Evolutionary conservation across 2,113 vertebrate genomes (phyloP), one percentile per base, ranked within the genome.

Genomic region (Ophthalmotilapia sp.): DNA sequence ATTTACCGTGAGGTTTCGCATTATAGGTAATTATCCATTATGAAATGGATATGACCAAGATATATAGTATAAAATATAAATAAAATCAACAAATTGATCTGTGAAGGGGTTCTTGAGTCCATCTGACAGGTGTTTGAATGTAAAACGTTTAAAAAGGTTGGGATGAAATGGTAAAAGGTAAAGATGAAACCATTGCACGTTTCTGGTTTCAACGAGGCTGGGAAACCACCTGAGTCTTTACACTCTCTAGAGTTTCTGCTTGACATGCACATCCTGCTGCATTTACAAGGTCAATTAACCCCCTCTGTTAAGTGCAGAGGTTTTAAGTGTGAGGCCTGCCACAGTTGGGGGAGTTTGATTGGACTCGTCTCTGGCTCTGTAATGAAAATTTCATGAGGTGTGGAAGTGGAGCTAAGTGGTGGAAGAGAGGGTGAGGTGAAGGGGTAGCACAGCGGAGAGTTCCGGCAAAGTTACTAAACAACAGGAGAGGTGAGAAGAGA

Each of bases 381-480:
- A 68, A 93, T 84, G 77, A 89, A 91, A 86, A 82, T 87, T 90
- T 90, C 55, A 92, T 87, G 90, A 91, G 81, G 85, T 73, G 75
- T 90, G 84, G 84, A 90, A 83, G 82, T 83, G 82, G 86, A 83
- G 84, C 38, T 56, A 68, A 83, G 60, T 75, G 79, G 36, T 65
- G 9, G 38, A 83, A 12, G 36, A 70, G 83, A 79, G 13, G 56
- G 42, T 3, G 86, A 56, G 36, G 79, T 14, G 56, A 49, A 73
- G 14, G 26, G 31, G 60, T 19, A 13, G 21, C 13, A 29, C 54
- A 7, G 6, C 15, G 5, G 49, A 49, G 29, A 51, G 15, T 2
- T 9, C 26, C 7, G 6, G 7, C 19, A 6, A 9, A 70, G 54
- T 81, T 84, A 51, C 73, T 86, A 73, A 55, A 80, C 53, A 82